Evolutionary conservation across 2,797 vertebrate species (phyloP).

Genomic region (Pangasius macronema): DNA sequence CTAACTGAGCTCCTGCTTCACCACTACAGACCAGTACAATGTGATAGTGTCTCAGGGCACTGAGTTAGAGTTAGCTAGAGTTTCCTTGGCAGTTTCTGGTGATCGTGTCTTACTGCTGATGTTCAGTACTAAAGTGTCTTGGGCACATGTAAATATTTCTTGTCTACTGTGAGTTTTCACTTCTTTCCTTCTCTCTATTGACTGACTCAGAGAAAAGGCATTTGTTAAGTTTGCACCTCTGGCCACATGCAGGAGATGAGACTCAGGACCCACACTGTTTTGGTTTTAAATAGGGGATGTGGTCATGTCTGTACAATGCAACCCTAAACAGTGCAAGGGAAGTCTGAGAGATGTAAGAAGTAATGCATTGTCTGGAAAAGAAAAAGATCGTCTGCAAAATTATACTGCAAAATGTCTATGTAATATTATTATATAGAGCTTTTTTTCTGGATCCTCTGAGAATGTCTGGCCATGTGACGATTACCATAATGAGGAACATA

Average conservation of each 20-base stretch:
- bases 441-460: background rate
- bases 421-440: background rate
- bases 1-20: background rate
- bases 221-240: background rate
- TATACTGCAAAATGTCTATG: background rate
- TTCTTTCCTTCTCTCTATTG: background rate
- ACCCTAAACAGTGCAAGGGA: background rate
- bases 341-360: background rate
- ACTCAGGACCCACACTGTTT: background rate
- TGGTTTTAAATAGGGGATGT: background rate
- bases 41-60: background rate
- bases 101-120: background rate
- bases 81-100: background rate
- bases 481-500: background rate
- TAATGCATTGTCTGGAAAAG: background rate
- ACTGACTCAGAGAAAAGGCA: background rate
- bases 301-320: background rate
- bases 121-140: background rate
- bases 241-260: background rate
- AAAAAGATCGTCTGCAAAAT: background rate
- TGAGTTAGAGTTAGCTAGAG: too few relatives aligned
- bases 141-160: background rate
- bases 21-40: background rate
- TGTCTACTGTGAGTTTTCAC: background rate
- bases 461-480: background rate